Percentiles rank a stretch among this genome's conserved stretches.
phyloP scores from a whole-genome alignment of 2,888 invertebrate genomes.

The Ophion costatus region DNA sequence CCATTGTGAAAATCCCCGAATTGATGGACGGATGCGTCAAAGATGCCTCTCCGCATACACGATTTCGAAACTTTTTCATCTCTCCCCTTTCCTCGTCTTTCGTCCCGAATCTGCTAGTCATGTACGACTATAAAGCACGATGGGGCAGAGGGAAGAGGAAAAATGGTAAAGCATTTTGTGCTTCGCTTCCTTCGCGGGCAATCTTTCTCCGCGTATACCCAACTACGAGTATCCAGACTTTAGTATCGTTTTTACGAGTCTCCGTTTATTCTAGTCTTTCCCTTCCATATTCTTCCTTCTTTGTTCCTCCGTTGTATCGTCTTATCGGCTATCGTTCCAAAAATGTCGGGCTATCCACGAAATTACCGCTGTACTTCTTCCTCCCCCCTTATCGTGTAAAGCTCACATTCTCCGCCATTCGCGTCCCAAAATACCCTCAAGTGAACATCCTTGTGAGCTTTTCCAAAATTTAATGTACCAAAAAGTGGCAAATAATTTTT shows the following conservation, averaged over 20 bases:
- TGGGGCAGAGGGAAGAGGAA: neutral
- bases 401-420: too few relatives aligned
- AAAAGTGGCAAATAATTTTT: too few relatives aligned
- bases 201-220: neutral
- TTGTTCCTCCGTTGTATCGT: neutral
- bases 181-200: slow-evolving; percentile 37
- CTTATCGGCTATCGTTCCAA: neutral
- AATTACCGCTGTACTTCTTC: too few relatives aligned
- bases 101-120: slow-evolving; percentile 9
- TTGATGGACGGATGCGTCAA: slow-evolving; percentile 25
- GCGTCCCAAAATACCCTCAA: too few relatives aligned
- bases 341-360: neutral
- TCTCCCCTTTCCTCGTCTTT: neutral
- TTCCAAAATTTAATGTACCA: too few relatives aligned
- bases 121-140: slow-evolving; percentile 8
- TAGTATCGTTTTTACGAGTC: slow-evolving; percentile 36
- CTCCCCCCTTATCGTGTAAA: too few relatives aligned
- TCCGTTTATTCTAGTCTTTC: slow-evolving; percentile 18
- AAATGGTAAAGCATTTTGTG: slow-evolving; percentile 23
- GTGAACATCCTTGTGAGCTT: too few relatives aligned
- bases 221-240: slow-evolving; percentile 14
- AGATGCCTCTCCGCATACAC: slow-evolving; percentile 36
- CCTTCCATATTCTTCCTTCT: neutral
- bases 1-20: slow-evolving; percentile 19
- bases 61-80: slow-evolving; percentile 3